Conservation (phyloP, 2,113 vertebrate species). For the Rhynchomys soricoides region DNA sequence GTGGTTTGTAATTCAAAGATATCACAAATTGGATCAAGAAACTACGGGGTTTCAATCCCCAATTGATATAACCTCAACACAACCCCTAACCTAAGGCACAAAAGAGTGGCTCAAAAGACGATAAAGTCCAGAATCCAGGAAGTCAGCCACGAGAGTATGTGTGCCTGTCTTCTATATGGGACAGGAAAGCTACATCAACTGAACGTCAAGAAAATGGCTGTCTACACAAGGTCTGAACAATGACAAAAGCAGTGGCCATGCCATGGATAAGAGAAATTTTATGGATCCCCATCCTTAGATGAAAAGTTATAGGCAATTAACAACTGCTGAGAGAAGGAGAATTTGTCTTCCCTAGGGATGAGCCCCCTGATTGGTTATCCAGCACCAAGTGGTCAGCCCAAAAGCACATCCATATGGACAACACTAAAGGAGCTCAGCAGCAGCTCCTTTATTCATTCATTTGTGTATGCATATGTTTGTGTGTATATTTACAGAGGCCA, state of each 20-base stretch:
- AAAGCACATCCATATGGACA: not conserved
- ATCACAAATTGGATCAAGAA: not conserved
- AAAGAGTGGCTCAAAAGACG: not conserved
- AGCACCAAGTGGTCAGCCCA: not conserved
- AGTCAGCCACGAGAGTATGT: not conserved
- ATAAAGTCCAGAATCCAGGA: not conserved
- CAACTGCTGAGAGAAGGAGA: not conserved
- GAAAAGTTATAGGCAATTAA: not conserved
- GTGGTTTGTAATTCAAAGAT: slow-evolving; percentile 32
- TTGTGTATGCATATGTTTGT: no score
- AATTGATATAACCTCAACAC: not conserved
- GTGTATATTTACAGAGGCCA: not conserved
- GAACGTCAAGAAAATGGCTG: not conserved
- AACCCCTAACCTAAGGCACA: not conserved
- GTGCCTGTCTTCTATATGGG: not conserved
- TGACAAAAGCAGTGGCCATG: not conserved
- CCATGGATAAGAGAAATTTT: not conserved
- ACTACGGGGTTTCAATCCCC: not conserved
- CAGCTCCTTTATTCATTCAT: not conserved
- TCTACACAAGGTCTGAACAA: not conserved
- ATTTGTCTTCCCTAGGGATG: not conserved
- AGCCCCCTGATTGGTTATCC: not conserved
- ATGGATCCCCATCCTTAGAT: not conserved
- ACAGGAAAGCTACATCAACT: not conserved
- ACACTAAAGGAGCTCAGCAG: not conserved